Evolutionary conservation across 2,888 invertebrate genomes (phyloP), one percentile per base, ranked within the genome.

Genomic region (Tenodera sinensis): DNA sequence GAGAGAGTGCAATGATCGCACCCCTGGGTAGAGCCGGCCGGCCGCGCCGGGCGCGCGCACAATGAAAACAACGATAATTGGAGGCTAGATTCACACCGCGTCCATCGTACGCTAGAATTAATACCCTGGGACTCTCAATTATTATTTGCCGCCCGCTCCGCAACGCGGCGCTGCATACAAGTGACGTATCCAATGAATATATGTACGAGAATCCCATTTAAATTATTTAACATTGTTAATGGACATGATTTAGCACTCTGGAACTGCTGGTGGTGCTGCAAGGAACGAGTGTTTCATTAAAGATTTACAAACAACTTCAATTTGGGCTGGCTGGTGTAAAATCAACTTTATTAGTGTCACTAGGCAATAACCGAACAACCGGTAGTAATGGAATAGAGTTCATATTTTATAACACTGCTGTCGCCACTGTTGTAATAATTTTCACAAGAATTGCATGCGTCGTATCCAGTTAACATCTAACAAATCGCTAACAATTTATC

Each of bases 171-270:
- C 30, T 84, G 47, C 28, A 83, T 42, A 83, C 30, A 54, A 54
- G n/a, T 88, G 47, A 30, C 9, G 83, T 83, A 30, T 84, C 27
- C 28, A 71, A 30, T 83, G 47, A 42, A 15, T 47, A 47, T 83
- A 34, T 47, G 34, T 28, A 89, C 28, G n/a, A 47, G 47, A 7
- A 28, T 28, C 12, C 12, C 47, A 85, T 85, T 85, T 85, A 71
- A 54, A 86, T 88, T 85, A 88, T 89, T 89, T 42, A 89, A 42
- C 82, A 83, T 81, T 30, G 86, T 42, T 89, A 89, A 85, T 86
- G 85, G 84, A 71, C 84, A 84, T 47, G 84, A 84, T 85, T 85
- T 85, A 85, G 42, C 85, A 85, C 54, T 47, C 42, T 3, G 2
- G 14, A 15, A n/a, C n/a, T n/a, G n/a, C n/a, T n/a, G n/a, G n/a